Conservation (phyloP, 2,797 vertebrate genomes). For the Serranus cabrilla region DNA sequence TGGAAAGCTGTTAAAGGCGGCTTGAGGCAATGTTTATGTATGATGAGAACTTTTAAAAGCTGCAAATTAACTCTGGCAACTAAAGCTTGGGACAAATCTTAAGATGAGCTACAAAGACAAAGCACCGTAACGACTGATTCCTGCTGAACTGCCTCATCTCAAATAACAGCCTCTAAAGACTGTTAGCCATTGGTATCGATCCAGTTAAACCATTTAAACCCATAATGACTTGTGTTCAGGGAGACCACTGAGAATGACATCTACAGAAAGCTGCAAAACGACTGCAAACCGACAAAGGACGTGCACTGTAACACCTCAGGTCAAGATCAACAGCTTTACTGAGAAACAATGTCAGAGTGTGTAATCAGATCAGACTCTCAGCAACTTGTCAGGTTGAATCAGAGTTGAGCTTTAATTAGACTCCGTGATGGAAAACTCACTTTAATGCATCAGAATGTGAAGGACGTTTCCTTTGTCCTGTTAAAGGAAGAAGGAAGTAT, state of each 20-base stretch:
- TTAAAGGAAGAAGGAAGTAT: neutral
- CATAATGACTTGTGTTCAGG: neutral
- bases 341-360: neutral
- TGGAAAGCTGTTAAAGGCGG: too few species aligned
- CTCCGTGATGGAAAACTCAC: neutral
- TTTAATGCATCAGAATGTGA: neutral
- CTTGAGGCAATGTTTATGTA: too few species aligned
- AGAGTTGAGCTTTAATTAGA: conserved; percentile 1
- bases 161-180: neutral
- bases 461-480: neutral
- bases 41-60: too few species aligned
- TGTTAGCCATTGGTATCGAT: conserved; percentile 16
- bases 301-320: neutral
- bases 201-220: conserved; percentile 38
- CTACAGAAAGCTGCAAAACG: neutral
- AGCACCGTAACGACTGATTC: neutral
- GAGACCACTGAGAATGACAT: neutral
- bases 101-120: neutral
- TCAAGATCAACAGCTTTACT: conserved; percentile 22
- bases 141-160: neutral
- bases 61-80: too few species aligned
- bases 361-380: conserved; percentile 5
- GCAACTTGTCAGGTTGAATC: neutral
- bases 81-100: neutral
- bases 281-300: neutral